phyloP scores from a whole-genome alignment of 2,113 vertebrate species.

The Panthera leo region DNA sequence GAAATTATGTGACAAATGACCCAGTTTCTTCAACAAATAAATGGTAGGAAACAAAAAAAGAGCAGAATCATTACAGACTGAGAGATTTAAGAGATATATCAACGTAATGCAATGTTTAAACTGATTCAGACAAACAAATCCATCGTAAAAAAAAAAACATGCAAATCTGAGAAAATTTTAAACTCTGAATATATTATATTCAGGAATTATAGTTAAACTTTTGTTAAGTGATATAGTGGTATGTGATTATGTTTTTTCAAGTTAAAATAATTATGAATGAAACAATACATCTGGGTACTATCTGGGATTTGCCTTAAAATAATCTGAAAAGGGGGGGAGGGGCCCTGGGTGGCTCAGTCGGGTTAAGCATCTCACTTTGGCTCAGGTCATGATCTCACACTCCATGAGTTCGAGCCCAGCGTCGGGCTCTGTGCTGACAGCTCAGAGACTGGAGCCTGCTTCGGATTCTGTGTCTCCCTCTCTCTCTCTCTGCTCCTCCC shows the following conservation, averaged over 20 bases:
- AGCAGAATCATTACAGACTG: not conserved
- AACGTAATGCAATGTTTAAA: not conserved
- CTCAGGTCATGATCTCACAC: no score
- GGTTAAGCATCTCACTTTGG: no score
- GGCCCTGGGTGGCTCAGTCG: no score
- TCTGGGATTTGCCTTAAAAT: conserved; percentile 23
- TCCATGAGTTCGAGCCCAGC: no score
- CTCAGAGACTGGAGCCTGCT: no score
- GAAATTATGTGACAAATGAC: not conserved
- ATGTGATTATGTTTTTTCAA: not conserved
- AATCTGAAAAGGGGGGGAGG: not conserved
- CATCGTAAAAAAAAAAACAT: not conserved
- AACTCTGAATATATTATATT: not conserved
- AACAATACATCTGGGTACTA: conserved; percentile 10
- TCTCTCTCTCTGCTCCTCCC: no score
- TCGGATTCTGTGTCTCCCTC: no score
- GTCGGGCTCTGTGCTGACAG: no score
- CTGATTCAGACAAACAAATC: not conserved
- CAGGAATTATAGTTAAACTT: conserved; percentile 30
- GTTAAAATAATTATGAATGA: not conserved
- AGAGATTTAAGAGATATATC: not conserved
- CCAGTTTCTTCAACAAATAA: conserved; percentile 27
- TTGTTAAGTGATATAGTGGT: not conserved
- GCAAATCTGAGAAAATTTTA: conserved; percentile 17
- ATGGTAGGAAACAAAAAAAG: not conserved